These are phyloP conservation scores for Lordiphosa stackelbergi DNA, from an alignment of 1,140 invertebrate genomes.

Conservation along the genomic window DNA sequence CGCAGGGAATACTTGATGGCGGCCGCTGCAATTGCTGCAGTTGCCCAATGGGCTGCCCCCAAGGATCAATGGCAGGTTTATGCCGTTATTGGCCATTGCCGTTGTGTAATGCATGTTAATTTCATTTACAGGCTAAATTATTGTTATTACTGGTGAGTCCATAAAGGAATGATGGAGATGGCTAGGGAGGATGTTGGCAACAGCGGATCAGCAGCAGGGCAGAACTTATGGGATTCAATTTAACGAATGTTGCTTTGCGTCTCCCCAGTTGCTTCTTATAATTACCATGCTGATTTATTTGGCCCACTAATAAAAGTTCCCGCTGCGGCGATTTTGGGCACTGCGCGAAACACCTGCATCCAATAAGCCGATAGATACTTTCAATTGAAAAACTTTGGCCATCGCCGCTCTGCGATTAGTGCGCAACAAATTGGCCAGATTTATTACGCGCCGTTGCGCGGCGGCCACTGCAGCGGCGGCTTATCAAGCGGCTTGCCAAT, in stretches of 20 bases:
- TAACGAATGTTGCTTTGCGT: too few relatives aligned
- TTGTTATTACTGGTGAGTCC: constrained; percentile 58
- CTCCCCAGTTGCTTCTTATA: constrained; percentile 16
- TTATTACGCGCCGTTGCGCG: constrained; percentile 60
- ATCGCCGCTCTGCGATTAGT: constrained; percentile 59
- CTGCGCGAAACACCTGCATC: constrained; percentile 59
- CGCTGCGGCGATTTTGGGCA: constrained; percentile 16
- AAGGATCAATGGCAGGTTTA: constrained; percentile 72
- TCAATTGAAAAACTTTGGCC: constrained; percentile 60
- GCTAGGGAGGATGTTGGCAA: not conserved
- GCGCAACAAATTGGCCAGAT: constrained; percentile 72
- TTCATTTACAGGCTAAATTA: constrained; percentile 66
- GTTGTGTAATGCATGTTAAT: constrained; percentile 69
- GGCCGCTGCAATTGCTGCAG: constrained; percentile 40
- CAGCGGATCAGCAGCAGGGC: not conserved
- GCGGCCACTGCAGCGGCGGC: constrained; percentile 4
- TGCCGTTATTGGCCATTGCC: constrained; percentile 68
- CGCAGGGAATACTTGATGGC: constrained; percentile 52
- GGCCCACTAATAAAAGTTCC: constrained; percentile 51
- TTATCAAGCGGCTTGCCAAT: constrained; percentile 53
- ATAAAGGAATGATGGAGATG: not conserved
- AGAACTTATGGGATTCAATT: too few relatives aligned
- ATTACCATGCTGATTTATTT: constrained; percentile 52
- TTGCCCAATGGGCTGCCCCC: constrained; percentile 59
- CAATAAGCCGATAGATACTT: constrained; percentile 59